Percentiles rank a stretch among this genome's conserved stretches.
phyloP scores from a whole-genome alignment of 2,888 invertebrate genomes.

The Pyrrhia umbra region DNA sequence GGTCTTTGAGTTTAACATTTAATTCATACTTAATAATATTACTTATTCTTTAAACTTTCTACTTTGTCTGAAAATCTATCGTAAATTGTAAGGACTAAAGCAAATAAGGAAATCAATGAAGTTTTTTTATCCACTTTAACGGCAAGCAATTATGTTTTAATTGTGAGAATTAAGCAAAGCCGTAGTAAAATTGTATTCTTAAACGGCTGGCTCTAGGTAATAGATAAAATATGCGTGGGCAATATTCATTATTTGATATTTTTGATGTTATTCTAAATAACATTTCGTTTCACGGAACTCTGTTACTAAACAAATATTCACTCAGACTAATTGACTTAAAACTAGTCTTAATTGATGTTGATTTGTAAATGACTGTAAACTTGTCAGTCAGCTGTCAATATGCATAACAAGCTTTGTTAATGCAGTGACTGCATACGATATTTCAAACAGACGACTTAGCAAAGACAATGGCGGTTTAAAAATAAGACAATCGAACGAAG shows the following conservation, averaged over 20 bases:
- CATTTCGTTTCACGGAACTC: background rate
- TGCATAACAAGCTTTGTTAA: background rate
- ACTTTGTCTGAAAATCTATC: too few relatives aligned
- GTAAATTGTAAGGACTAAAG: too few relatives aligned
- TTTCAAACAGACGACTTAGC: slow-evolving; percentile 14
- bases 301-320: background rate
- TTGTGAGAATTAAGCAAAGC: too few relatives aligned
- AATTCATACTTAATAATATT: too few relatives aligned
- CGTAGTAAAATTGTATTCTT: too few relatives aligned
- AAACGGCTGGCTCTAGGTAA: too few relatives aligned
- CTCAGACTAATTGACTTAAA: background rate
- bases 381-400: slow-evolving; percentile 34
- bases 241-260: slow-evolving; percentile 1
- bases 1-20: too few relatives aligned
- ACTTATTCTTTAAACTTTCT: too few relatives aligned
- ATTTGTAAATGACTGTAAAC: slow-evolving; percentile 5
- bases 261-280: slow-evolving; percentile 15
- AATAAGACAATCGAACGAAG: slow-evolving; percentile 40
- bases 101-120: too few relatives aligned
- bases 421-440: slow-evolving; percentile 26
- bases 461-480: slow-evolving; percentile 30
- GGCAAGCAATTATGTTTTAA: too few relatives aligned
- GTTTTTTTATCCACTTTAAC: too few relatives aligned
- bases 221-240: slow-evolving; percentile 19
- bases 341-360: background rate